phyloP scores from a whole-genome alignment of 2,113 vertebrate species.

The Tringa solitaria region DNA sequence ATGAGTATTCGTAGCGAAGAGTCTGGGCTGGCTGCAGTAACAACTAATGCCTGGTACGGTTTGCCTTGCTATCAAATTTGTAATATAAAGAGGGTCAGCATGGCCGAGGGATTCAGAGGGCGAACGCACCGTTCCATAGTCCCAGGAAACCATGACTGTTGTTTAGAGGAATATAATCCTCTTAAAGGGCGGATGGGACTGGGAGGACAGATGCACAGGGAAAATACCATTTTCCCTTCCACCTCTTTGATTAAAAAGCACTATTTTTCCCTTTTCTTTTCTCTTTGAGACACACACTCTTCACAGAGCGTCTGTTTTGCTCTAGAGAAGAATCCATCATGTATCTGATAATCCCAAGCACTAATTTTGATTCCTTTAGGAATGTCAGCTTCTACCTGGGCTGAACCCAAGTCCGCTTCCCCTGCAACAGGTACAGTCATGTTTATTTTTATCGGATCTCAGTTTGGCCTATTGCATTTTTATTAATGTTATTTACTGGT shows the following conservation, averaged over 20 bases:
- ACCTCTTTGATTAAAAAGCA: neutral
- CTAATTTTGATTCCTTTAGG: neutral
- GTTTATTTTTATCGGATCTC: neutral
- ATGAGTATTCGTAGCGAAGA: neutral
- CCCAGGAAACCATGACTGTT: neutral
- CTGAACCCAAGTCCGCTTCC: neutral
- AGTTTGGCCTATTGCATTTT: neutral
- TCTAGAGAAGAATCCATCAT: neutral
- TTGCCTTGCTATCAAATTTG: neutral
- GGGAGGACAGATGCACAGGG: neutral
- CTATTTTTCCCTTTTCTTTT: neutral
- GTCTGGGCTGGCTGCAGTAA: neutral
- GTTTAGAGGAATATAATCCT: neutral
- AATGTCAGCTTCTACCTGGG: neutral
- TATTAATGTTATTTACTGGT: neutral
- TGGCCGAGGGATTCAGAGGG: neutral
- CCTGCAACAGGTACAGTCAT: neutral
- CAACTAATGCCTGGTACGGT: neutral
- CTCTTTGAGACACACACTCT: neutral
- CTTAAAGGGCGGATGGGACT: neutral
- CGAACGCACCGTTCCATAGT: neutral
- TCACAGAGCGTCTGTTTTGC: neutral
- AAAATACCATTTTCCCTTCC: neutral
- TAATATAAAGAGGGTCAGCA: neutral
- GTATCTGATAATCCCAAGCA: neutral